Evolutionary conservation across 2,888 invertebrate species (phyloP).

Genomic region (Drosophila koepferae): DNA sequence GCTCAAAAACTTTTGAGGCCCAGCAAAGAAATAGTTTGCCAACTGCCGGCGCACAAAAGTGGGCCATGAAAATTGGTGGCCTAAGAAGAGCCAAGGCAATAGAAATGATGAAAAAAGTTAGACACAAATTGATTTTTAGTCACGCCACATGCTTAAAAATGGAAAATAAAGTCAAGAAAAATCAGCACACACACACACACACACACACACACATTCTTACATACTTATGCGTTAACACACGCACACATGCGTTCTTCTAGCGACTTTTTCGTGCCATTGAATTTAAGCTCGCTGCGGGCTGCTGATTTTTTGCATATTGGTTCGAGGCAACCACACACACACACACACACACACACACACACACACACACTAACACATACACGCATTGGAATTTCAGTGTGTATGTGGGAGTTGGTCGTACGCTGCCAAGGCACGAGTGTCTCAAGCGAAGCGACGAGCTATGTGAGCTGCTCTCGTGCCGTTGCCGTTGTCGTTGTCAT

Average conservation of each 20-base stretch:
- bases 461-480: conserved; percentile 38
- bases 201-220: conserved; percentile 17
- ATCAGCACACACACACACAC: conserved; percentile 38
- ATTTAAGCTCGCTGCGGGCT: conserved; percentile 56
- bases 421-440: conserved; percentile 40
- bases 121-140: conserved; percentile 70
- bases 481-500: conserved; percentile 26
- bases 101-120: conserved; percentile 40
- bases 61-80: conserved; percentile 51
- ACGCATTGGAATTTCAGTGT: conserved; percentile 16
- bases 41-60: conserved; percentile 68
- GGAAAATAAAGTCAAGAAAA: conserved; percentile 58
- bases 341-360: conserved; percentile 15
- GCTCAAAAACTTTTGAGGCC: conserved; percentile 40
- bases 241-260: conserved; percentile 49
- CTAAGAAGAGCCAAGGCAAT: conserved; percentile 15
- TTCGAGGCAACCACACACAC: conserved; percentile 32
- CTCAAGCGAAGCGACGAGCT: conserved; percentile 31
- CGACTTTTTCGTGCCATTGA: conserved; percentile 70
- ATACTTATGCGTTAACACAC: conserved; percentile 23
- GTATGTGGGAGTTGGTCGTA: conserved; percentile 72
- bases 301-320: conserved; percentile 76
- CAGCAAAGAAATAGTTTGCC: conserved; percentile 41
- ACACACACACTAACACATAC: background rate
- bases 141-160: conserved; percentile 41